Conservation (phyloP, 1,140 invertebrate species). For the Panulirus ornatus region DNA sequence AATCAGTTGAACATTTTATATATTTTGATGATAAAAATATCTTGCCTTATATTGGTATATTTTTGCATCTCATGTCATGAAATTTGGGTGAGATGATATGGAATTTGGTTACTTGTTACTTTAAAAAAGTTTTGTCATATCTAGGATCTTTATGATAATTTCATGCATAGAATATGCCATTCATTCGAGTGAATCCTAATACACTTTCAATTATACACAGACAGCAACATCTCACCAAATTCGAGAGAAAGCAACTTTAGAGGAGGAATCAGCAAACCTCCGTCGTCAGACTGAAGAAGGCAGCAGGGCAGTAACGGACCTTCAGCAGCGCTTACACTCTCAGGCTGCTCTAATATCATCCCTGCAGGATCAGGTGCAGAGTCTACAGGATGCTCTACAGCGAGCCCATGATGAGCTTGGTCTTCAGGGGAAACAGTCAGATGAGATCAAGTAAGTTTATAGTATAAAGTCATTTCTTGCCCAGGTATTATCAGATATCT, state of each 20-base stretch:
- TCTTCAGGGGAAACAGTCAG: conserved; percentile 56
- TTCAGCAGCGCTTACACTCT: conserved; percentile 67
- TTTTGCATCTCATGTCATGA: too few relatives aligned
- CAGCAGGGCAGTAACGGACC: conserved; percentile 52
- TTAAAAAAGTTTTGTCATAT: too few relatives aligned
- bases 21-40: too few relatives aligned
- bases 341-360: conserved; percentile 57
- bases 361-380: conserved; percentile 67
- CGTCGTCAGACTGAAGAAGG: conserved; percentile 67
- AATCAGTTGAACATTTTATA: too few relatives aligned
- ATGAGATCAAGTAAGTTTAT: conserved; percentile 63
- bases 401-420: conserved; percentile 56
- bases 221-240: conserved; percentile 30
- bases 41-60: too few relatives aligned
- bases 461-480: neutral
- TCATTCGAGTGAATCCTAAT: neutral
- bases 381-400: conserved; percentile 68
- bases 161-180: too few relatives aligned
- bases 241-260: conserved; percentile 56
- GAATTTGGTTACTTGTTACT: too few relatives aligned
- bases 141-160: too few relatives aligned
- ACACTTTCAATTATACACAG: neutral
- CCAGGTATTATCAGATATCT: too few relatives aligned
- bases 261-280: conserved; percentile 51
- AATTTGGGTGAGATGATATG: too few relatives aligned